Conservation (phyloP, 2,797 vertebrate genomes). For the Cynodonichthys magdalenae region DNA sequence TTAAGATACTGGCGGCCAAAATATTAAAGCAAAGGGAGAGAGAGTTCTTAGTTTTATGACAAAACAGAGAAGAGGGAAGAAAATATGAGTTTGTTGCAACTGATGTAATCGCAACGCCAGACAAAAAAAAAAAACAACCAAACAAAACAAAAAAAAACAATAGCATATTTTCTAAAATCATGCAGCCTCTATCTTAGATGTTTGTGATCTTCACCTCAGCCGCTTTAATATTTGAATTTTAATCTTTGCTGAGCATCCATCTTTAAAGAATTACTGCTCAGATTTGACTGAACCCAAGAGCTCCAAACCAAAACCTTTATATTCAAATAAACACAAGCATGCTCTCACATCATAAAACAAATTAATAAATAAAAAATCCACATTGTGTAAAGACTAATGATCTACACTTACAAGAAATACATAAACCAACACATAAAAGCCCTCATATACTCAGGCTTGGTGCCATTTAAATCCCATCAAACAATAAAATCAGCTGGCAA, state of each 20-base stretch:
- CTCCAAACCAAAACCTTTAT: slow-evolving; percentile 12
- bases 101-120: no score
- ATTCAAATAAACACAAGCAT: slow-evolving; percentile 1
- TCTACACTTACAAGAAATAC: slow-evolving; percentile 6
- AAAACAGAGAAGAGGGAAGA: no score
- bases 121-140: no score
- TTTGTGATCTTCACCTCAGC: no score
- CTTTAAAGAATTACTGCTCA: background rate
- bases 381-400: background rate
- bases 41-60: no score
- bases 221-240: background rate
- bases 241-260: background rate
- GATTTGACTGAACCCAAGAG: slow-evolving; percentile 1
- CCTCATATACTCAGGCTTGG: slow-evolving; percentile 6
- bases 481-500: slow-evolving; percentile 43
- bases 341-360: slow-evolving; percentile 8
- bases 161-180: no score
- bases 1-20: no score
- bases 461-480: slow-evolving; percentile 41
- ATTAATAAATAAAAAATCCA: background rate
- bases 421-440: slow-evolving; percentile 1
- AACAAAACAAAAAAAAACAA: no score
- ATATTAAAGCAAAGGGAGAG: no score
- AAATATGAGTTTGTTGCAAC: no score
- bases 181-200: no score